Evolutionary conservation across 2,888 invertebrate species (phyloP), one percentile per base, ranked within the genome.

Genomic region (Tridacna gigas): DNA sequence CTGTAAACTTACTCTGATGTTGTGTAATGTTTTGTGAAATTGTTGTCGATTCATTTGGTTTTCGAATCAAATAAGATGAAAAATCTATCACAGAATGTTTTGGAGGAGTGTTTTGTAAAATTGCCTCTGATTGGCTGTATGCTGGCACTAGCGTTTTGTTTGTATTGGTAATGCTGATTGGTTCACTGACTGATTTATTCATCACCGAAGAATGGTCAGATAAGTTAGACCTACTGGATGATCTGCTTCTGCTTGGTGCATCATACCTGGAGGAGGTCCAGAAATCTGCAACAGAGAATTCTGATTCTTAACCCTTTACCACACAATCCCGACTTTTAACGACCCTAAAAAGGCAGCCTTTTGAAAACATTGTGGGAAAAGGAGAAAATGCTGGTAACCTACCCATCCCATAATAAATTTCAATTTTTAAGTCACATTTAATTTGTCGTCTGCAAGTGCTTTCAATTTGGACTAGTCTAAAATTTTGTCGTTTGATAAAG

Each of bases 281-380:
- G 83, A 94, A 95, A 90, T 93, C 94, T 95, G 91, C 74, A 93
- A 94, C 51, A 20, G 71, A 65, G n/a, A 37, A 37, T 37, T 37
- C 37, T 7, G 7, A 37, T 37, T 37, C 37, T 37, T 37, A 37
- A 37, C 26, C 25, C 66, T 12, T 66, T 26, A 18, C 26, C 9
- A 13, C 22, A 63, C 13, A 25, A 18, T 4, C 9, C 12, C 18
- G n/a, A 9, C n/a, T 61, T 61, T n/a, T 61, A n/a, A 61, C 61
- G 22, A 9, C 18, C n/a, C 9, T 61, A n/a, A 9, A n/a, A 12
- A 22, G 22, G n/a, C 61, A 61, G 61, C 22, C 22, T 61, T n/a
- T n/a, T 61, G 22, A 61, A 61, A n/a, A 61, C 61, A 61, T 63
- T 15, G 63, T 63, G 63, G 63, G 12, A 22, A 63, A 63, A 51